phyloP scores from a whole-genome alignment of 2,113 vertebrate genomes.

The Podarcis raffonei region DNA sequence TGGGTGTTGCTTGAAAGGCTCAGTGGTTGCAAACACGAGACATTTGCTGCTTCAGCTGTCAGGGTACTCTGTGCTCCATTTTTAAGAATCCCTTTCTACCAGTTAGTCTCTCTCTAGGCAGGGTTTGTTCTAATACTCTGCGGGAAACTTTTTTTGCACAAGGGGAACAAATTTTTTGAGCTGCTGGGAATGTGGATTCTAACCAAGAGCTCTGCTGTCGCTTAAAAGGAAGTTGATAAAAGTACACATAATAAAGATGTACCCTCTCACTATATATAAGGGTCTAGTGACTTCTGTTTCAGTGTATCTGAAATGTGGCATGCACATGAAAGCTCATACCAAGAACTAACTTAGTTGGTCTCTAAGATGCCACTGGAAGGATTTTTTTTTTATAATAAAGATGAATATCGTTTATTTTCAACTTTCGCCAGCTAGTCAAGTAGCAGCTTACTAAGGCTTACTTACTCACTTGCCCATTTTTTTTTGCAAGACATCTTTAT shows the following conservation, averaged over 20 bases:
- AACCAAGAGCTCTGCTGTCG: not conserved
- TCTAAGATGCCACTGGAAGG: too few relatives aligned
- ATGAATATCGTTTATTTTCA: not conserved
- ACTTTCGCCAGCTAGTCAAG: not conserved
- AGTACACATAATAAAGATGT: not conserved
- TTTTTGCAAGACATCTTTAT: too few relatives aligned
- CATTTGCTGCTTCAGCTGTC: not conserved
- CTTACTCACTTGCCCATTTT: too few relatives aligned
- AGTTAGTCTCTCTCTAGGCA: too few relatives aligned
- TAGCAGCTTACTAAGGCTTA: too few relatives aligned
- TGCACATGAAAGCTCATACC: too few relatives aligned
- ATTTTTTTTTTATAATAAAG: not conserved
- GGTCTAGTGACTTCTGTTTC: too few relatives aligned
- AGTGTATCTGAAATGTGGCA: too few relatives aligned
- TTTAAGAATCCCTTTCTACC: too few relatives aligned
- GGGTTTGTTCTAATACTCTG: not conserved
- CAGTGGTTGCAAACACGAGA: not conserved
- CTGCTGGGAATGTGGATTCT: not conserved
- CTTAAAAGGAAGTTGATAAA: not conserved
- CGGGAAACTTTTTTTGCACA: not conserved
- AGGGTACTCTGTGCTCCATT: not conserved
- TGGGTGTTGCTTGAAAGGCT: too few relatives aligned
- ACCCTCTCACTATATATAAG: too few relatives aligned
- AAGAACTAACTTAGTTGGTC: too few relatives aligned
- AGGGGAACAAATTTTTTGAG: not conserved